A percentile compares a stretch with the other conserved stretches of the same genome.
These are phyloP conservation scores for Lepetodrilus schrolli DNA, from an alignment of 2,888 invertebrate genomes.

Conservation along the genomic window DNA sequence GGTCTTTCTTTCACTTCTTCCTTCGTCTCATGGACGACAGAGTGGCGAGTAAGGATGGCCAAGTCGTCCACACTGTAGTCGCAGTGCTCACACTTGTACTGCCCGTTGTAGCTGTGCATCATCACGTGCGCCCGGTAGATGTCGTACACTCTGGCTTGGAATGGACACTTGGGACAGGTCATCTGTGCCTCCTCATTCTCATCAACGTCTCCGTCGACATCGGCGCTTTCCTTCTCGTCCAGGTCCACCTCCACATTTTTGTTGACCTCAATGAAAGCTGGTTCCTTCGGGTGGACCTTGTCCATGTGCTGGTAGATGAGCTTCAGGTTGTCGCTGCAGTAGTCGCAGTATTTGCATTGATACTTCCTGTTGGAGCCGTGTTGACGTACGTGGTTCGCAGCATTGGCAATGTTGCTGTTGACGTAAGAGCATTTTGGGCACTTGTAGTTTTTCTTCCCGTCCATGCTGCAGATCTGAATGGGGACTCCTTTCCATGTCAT, in stretches of 20 bases:
- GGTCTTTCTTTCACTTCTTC: neutral
- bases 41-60: slow-evolving; percentile 36
- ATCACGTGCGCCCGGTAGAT: slow-evolving; percentile 28
- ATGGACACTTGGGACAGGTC: slow-evolving; percentile 45
- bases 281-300: slow-evolving; percentile 51
- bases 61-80: slow-evolving; percentile 48
- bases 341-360: slow-evolving; percentile 64
- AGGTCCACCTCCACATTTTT: slow-evolving; percentile 26
- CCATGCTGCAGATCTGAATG: slow-evolving; percentile 57
- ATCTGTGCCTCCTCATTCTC: slow-evolving; percentile 11
- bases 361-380: slow-evolving; percentile 58
- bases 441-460: slow-evolving; percentile 62
- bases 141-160: slow-evolving; percentile 31
- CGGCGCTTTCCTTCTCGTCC: neutral
- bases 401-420: slow-evolving; percentile 58
- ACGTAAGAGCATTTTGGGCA: slow-evolving; percentile 77
- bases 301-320: slow-evolving; percentile 61
- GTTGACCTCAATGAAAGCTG: slow-evolving; percentile 40
- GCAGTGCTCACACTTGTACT: slow-evolving; percentile 59
- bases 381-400: slow-evolving; percentile 58
- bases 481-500: slow-evolving; percentile 48
- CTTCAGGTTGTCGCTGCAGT: slow-evolving; percentile 60
- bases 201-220: neutral
- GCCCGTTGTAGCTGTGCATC: slow-evolving; percentile 50
- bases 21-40: slow-evolving; percentile 36